A percentile compares a stretch with the other conserved stretches of the same genome.
phyloP scores from a whole-genome alignment of 2,888 invertebrate species.

The Heliconius cydno region DNA sequence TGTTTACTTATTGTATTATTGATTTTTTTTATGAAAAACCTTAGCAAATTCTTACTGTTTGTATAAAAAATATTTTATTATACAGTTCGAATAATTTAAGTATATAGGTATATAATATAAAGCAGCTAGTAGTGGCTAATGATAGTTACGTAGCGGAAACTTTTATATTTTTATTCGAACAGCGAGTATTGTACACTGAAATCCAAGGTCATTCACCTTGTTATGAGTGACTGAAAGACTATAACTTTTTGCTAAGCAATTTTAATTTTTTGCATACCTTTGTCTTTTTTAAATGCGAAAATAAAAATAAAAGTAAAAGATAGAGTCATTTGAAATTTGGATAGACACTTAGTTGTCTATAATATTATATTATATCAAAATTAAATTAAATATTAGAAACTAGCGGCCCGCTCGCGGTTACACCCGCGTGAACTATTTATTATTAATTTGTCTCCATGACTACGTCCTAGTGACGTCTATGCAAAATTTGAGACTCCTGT shows the following conservation, averaged over 20 bases:
- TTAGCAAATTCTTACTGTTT: neutral
- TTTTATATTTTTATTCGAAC: conserved; percentile 7
- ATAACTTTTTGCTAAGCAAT: conserved; percentile 8
- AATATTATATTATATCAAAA: neutral
- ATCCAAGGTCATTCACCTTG: conserved; percentile 26
- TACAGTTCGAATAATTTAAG: neutral
- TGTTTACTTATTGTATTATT: neutral
- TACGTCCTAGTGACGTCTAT: too few species aligned
- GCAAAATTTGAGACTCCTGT: too few species aligned
- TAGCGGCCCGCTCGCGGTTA: too few species aligned
- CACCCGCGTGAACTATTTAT: too few species aligned
- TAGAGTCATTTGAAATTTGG: neutral
- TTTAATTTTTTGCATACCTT: neutral
- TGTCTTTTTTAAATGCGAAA: neutral
- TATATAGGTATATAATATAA: neutral
- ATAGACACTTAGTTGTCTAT: neutral
- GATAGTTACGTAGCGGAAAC: conserved; percentile 7
- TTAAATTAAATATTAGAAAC: neutral
- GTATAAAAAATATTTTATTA: neutral
- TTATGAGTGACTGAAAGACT: conserved; percentile 13
- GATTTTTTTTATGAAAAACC: too few species aligned
- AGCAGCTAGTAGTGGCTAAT: neutral
- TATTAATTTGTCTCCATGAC: too few species aligned
- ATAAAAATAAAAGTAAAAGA: neutral
- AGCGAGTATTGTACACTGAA: conserved; percentile 23